phyloP scores from a whole-genome alignment of 2,113 vertebrate genomes.

The Etheostoma cragini region DNA sequence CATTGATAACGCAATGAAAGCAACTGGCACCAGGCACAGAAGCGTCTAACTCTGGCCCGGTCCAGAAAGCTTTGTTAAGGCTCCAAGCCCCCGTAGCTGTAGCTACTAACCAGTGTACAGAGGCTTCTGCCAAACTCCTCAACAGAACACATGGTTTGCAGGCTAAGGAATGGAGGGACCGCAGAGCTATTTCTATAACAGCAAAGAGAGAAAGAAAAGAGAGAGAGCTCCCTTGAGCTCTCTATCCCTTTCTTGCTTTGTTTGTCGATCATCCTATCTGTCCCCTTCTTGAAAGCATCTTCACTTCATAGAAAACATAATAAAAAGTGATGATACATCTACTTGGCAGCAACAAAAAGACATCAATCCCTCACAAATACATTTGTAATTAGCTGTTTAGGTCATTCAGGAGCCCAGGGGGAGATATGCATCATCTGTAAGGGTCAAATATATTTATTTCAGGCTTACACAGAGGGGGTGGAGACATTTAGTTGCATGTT shows the following conservation, averaged over 20 bases:
- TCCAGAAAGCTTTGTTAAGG: slow-evolving; percentile 50
- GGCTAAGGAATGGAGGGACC: slow-evolving; percentile 65
- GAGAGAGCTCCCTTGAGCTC: slow-evolving; percentile 48
- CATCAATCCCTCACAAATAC: neutral
- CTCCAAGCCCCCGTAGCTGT: slow-evolving; percentile 50
- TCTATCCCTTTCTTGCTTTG: slow-evolving; percentile 32
- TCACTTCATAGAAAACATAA: slow-evolving; percentile 5
- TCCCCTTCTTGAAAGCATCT: slow-evolving; percentile 9
- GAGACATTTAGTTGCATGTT: neutral
- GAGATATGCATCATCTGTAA: neutral
- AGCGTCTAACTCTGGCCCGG: neutral
- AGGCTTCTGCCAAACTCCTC: slow-evolving; percentile 68
- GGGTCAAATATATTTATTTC: slow-evolving; percentile 7
- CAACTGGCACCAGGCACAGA: slow-evolving; percentile 10
- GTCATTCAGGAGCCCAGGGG: neutral
- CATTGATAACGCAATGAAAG: slow-evolving; percentile 32
- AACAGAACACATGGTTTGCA: slow-evolving; percentile 71
- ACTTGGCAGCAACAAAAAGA: neutral
- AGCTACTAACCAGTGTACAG: slow-evolving; percentile 64
- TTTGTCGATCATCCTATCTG: slow-evolving; percentile 12
- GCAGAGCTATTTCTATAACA: slow-evolving; percentile 74
- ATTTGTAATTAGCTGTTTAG: slow-evolving; percentile 5
- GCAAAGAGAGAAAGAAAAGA: slow-evolving; percentile 40
- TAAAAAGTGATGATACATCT: slow-evolving; percentile 3
- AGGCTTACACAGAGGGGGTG: neutral